phyloP scores from a whole-genome alignment of 2,888 invertebrate species.

The Nemurella pictetii region DNA sequence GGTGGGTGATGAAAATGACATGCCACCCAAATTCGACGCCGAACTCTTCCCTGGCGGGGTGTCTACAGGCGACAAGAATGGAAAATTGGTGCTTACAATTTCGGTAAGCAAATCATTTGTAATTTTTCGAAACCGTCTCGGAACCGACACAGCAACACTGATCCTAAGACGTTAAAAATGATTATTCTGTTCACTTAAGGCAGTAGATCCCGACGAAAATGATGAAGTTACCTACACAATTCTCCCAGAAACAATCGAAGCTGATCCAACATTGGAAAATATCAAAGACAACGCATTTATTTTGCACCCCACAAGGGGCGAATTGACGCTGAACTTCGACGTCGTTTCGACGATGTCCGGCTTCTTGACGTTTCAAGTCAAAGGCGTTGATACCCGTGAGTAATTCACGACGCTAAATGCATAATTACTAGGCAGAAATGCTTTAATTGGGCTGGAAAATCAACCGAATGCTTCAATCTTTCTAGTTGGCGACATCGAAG shows the following conservation, averaged over 20 bases:
- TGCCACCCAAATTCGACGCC: constrained; percentile 58
- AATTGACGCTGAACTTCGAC: constrained; percentile 57
- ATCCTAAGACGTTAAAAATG: too few relatives aligned
- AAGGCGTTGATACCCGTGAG: constrained; percentile 54
- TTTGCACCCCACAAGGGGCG: constrained; percentile 54
- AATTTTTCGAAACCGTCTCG: background rate
- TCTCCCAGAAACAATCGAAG: constrained; percentile 51
- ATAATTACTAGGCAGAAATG: too few relatives aligned
- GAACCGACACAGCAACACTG: background rate
- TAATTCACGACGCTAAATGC: background rate
- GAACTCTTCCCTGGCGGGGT: constrained; percentile 58
- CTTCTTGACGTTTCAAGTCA: constrained; percentile 61
- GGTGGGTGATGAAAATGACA: constrained; percentile 65
- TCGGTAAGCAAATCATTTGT: constrained; percentile 49
- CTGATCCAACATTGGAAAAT: constrained; percentile 53
- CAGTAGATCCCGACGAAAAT: constrained; percentile 58
- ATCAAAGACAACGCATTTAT: constrained; percentile 54
- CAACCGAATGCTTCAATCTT: background rate
- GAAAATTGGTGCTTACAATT: constrained; percentile 56
- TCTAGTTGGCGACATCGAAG: background rate
- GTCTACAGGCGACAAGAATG: constrained; percentile 53
- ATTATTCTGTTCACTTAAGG: constrained; percentile 53
- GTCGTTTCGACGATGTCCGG: constrained; percentile 62
- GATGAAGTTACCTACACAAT: constrained; percentile 54
- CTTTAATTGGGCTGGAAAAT: background rate